A percentile compares a stretch with the other conserved stretches of the same genome.
These are phyloP conservation scores for Nesidiocoris tenuis DNA, from an alignment of 2,888 invertebrate genomes.

Conservation along the genomic window DNA sequence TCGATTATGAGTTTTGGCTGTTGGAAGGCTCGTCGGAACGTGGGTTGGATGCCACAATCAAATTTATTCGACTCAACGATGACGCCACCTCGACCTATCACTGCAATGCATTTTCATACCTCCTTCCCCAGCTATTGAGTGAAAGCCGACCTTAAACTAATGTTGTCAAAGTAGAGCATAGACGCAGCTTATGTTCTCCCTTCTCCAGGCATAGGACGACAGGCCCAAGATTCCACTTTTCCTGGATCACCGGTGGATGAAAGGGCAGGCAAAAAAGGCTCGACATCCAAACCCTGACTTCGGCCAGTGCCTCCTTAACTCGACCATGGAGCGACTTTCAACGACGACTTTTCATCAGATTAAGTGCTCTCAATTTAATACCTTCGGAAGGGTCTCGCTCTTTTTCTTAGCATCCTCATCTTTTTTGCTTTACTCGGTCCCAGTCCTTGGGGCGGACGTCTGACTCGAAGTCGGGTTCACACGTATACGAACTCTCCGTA, in stretches of 20 bases:
- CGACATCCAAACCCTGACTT: not conserved
- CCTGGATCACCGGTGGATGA: not conserved
- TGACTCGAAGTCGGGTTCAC: not conserved
- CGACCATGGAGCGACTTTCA: not conserved
- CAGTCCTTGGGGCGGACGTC: not conserved
- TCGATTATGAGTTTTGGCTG: too few species aligned
- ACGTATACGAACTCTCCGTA: too few species aligned
- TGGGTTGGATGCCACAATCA: too few species aligned
- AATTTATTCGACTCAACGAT: too few species aligned
- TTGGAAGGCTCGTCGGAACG: too few species aligned
- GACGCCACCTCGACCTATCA: too few species aligned
- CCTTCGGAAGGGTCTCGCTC: constrained; percentile 2
- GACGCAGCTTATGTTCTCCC: too few species aligned
- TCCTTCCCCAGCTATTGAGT: too few species aligned
- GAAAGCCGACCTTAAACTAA: too few species aligned
- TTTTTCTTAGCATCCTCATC: constrained; percentile 11
- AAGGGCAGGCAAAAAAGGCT: not conserved
- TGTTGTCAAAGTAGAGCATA: too few species aligned
- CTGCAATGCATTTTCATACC: too few species aligned
- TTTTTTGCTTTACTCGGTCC: not conserved
- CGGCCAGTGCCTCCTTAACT: not conserved
- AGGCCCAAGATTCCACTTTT: not conserved
- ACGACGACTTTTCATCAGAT: constrained; percentile 29
- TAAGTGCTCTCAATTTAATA: constrained; percentile 38
- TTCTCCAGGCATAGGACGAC: too few species aligned